Conservation (phyloP, 2,888 invertebrate species). For the Agrotis puta region DNA sequence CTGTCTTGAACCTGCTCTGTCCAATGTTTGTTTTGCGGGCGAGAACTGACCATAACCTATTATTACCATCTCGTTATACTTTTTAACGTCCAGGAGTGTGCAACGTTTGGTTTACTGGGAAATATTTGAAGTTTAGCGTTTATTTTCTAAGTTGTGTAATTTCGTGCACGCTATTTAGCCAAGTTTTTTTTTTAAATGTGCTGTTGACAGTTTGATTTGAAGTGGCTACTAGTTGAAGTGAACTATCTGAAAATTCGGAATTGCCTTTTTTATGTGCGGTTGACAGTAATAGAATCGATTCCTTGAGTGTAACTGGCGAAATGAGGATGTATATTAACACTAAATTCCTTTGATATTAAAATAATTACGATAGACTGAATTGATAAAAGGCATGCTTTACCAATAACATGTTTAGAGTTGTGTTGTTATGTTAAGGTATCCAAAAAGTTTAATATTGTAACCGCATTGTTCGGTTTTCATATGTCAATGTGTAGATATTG, state of each 20-base stretch:
- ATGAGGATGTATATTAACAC: neutral
- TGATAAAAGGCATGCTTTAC: neutral
- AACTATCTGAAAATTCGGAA: neutral
- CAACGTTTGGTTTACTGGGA: constrained; percentile 72
- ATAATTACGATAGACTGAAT: neutral
- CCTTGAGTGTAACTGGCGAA: neutral
- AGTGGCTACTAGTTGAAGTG: constrained; percentile 6
- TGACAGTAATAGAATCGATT: too few relatives aligned
- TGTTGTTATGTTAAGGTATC: too few relatives aligned
- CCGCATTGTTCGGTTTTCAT: neutral
- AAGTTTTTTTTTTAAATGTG: neutral
- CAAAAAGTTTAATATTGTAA: neutral
- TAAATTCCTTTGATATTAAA: too few relatives aligned
- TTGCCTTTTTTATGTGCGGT: too few relatives aligned
- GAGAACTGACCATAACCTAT: constrained; percentile 89
- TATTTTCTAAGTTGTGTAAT: constrained; percentile 21
- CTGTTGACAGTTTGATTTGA: constrained; percentile 30
- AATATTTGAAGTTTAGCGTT: constrained; percentile 43
- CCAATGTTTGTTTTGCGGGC: constrained; percentile 90
- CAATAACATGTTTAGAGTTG: too few relatives aligned
- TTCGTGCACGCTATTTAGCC: constrained; percentile 41
- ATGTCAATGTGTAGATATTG: too few relatives aligned
- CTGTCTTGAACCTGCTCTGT: constrained; percentile 80
- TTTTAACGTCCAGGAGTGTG: constrained; percentile 81
- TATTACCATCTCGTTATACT: constrained; percentile 88